A percentile compares a stretch with the other conserved stretches of the same genome.
These are phyloP conservation scores for Ariolimax columbianus DNA, from an alignment of 2,888 invertebrate genomes.

Conservation along the genomic window DNA sequence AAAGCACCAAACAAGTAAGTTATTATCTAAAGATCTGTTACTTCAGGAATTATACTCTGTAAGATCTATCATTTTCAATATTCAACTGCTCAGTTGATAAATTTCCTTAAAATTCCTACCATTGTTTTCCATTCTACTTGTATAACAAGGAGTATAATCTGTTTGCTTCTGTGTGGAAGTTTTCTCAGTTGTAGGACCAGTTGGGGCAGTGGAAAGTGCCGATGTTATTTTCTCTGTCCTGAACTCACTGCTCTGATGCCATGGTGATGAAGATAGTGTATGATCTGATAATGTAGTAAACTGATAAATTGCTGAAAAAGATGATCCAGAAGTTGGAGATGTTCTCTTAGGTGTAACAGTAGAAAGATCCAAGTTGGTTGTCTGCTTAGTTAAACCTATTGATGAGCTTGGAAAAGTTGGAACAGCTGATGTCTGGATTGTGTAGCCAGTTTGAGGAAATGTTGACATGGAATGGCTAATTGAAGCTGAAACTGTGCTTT, in stretches of 20 bases:
- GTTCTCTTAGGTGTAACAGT: not conserved
- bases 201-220: not conserved
- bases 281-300: not conserved
- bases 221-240: not conserved
- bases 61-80: not conserved
- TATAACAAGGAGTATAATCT: not conserved
- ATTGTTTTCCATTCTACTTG: not conserved
- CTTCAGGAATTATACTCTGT: not conserved
- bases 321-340: not conserved
- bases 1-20: not conserved
- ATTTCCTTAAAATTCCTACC: not conserved
- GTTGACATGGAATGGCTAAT: not conserved
- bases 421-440: not conserved
- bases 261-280: not conserved
- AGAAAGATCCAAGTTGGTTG: not conserved
- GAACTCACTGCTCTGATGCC: not conserved
- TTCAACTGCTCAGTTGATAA: not conserved
- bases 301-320: not conserved
- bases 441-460: not conserved
- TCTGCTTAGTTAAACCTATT: not conserved
- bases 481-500: not conserved
- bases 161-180: not conserved
- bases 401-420: not conserved
- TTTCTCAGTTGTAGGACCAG: constrained; percentile 1
- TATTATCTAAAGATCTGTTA: not conserved